These are phyloP conservation scores for Lerema accius DNA, from an alignment of 1,140 invertebrate genomes.

Conservation along the genomic window DNA sequence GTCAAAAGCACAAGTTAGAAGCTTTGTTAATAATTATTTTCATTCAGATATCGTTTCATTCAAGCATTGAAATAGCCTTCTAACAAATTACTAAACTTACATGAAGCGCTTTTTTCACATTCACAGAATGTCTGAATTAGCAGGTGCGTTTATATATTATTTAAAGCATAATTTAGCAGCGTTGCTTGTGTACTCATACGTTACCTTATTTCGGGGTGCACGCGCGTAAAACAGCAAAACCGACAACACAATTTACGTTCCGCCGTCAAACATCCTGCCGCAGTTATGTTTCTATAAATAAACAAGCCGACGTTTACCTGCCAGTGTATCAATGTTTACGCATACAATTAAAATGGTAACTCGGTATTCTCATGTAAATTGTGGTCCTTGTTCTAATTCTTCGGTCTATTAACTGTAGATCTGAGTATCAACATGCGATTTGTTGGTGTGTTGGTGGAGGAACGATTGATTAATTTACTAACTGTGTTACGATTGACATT, in stretches of 20 bases:
- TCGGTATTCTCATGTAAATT: slow-evolving; percentile 44
- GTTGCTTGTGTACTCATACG: neutral
- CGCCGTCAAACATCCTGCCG: slow-evolving; percentile 44
- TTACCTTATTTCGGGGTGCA: slow-evolving; percentile 7
- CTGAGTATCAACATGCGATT: slow-evolving; percentile 13
- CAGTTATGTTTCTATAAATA: slow-evolving; percentile 42
- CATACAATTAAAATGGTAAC: slow-evolving; percentile 40
- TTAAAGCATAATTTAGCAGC: too few relatives aligned
- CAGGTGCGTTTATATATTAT: too few relatives aligned
- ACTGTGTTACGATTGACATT: too few relatives aligned
- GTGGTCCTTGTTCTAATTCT: slow-evolving; percentile 46
- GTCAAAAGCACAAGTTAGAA: too few relatives aligned
- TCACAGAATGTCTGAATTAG: too few relatives aligned
- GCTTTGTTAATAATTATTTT: too few relatives aligned
- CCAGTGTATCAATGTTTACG: slow-evolving; percentile 32
- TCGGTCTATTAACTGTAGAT: slow-evolving; percentile 37
- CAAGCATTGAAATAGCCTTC: too few relatives aligned
- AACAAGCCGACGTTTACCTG: slow-evolving; percentile 37
- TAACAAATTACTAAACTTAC: too few relatives aligned
- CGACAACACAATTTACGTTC: slow-evolving; percentile 26
- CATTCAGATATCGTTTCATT: too few relatives aligned
- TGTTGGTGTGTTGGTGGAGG: slow-evolving; percentile 5
- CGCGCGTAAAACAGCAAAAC: slow-evolving; percentile 15
- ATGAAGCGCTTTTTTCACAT: too few relatives aligned
- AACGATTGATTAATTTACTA: too few relatives aligned